A percentile compares a stretch with the other conserved stretches of the same genome.
Evolutionary conservation across 2,797 vertebrate species (phyloP).

Genomic region (Cossypha dichroa): DNA sequence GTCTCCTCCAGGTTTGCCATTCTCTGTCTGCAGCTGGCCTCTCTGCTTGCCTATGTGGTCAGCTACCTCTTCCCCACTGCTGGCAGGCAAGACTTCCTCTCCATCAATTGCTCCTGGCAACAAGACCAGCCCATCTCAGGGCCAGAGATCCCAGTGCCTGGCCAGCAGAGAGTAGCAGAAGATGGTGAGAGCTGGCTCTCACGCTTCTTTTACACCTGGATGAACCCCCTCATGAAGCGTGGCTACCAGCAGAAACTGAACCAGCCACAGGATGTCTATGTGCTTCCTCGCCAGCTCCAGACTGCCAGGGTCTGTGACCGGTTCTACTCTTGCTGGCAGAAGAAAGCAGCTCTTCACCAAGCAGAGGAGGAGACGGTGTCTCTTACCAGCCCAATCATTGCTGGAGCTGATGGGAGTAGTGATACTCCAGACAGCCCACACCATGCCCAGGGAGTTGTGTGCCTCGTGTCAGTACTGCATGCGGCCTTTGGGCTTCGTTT

Average conservation of each 20-base stretch:
- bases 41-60: constrained; percentile 81
- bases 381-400: constrained; percentile 44
- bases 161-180: constrained; percentile 81
- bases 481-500: constrained; percentile 84
- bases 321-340: constrained; percentile 84
- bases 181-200: constrained; percentile 90
- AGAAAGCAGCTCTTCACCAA: constrained; percentile 38
- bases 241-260: constrained; percentile 83
- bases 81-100: constrained; percentile 44
- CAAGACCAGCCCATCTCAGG: constrained; percentile 74
- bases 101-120: constrained; percentile 73
- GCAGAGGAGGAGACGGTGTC: background rate
- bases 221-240: constrained; percentile 85
- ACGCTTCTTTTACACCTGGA: constrained; percentile 89
- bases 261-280: constrained; percentile 79
- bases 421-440: background rate
- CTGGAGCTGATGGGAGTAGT: background rate
- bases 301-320: constrained; percentile 72
- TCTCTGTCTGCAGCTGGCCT: constrained; percentile 75
- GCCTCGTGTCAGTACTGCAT: constrained; percentile 82
- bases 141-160: constrained; percentile 38
- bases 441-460: background rate
- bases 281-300: constrained; percentile 84
- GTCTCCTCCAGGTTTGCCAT: constrained; percentile 78
- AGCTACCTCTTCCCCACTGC: constrained; percentile 77